Evolutionary conservation across 2,113 vertebrate genomes (phyloP).

Genomic region (Pelvicachromis taeniatus): DNA sequence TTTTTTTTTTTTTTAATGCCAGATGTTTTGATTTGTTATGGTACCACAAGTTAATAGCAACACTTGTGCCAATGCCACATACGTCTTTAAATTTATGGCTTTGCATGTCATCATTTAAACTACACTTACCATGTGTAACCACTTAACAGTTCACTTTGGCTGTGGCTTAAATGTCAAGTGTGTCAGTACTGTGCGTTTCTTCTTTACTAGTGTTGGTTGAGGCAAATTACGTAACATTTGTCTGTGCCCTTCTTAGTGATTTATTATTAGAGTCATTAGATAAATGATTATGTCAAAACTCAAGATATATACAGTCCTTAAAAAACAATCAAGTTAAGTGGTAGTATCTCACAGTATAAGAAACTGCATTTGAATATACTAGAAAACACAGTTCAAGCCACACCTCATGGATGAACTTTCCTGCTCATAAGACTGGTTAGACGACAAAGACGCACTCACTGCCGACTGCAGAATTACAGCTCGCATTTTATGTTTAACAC

Average conservation of each 20-base stretch:
- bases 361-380: not conserved
- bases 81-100: fast-evolving
- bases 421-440: constrained; percentile 30
- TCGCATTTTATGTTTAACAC: not conserved
- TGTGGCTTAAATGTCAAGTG: not conserved
- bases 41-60: not conserved
- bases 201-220: not conserved
- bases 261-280: not conserved
- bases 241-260: not conserved
- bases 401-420: constrained; percentile 1
- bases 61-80: too few relatives aligned
- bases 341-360: not conserved
- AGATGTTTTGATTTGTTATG: not conserved
- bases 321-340: not conserved
- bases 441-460: not conserved
- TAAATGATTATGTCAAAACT: not conserved
- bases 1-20: not conserved
- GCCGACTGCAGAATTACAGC: not conserved
- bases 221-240: not conserved
- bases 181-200: not conserved
- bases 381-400: not conserved
- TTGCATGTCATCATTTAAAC: not conserved
- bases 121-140: not conserved
- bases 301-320: not conserved
- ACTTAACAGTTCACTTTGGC: not conserved